Evolutionary conservation across 2,797 vertebrate genomes (phyloP).

Genomic region (Gambusia yucatana): DNA sequence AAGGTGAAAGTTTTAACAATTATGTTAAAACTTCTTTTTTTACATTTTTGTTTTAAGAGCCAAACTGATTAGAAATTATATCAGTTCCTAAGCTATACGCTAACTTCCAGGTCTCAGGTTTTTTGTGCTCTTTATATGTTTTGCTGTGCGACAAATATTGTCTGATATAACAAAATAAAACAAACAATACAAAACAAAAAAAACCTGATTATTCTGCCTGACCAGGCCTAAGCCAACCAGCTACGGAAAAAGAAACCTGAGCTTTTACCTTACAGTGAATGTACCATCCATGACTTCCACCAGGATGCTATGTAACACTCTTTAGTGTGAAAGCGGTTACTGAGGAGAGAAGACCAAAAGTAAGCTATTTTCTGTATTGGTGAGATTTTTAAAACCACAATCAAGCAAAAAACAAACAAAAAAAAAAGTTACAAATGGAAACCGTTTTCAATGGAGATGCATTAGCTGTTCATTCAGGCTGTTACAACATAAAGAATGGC

Average conservation of each 20-base stretch:
- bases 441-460: not conserved
- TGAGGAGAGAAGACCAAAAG: not conserved
- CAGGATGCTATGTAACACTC: not conserved
- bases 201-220: not conserved
- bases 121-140: not conserved
- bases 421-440: not conserved
- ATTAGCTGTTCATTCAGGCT: not conserved
- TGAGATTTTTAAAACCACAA: not conserved
- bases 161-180: not conserved
- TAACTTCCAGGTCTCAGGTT: not conserved
- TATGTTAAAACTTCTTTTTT: too few species aligned
- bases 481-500: not conserved
- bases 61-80: not conserved
- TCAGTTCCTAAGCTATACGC: not conserved
- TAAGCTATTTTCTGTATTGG: not conserved
- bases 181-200: not conserved
- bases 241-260: not conserved
- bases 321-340: not conserved
- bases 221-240: not conserved
- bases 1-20: too few species aligned
- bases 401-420: not conserved
- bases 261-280: not conserved
- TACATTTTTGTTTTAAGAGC: not conserved
- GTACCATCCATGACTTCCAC: not conserved
- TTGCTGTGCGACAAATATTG: not conserved